A percentile compares a stretch with the other conserved stretches of the same genome.
Evolutionary conservation across 2,797 vertebrate genomes (phyloP).

Genomic region (Pseudochirops corinnae): DNA sequence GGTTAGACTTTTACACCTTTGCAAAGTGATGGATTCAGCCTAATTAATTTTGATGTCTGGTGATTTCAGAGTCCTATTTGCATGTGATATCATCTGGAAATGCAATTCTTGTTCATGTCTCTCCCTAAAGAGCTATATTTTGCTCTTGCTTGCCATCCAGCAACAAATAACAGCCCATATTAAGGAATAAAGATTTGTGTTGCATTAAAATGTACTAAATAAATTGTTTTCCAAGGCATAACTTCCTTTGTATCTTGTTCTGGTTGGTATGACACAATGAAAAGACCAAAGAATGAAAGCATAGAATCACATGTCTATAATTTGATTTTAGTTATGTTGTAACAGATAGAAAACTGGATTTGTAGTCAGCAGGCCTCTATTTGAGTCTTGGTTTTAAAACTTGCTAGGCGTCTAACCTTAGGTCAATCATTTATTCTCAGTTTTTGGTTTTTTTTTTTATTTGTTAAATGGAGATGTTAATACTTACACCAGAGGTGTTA

Average conservation of each 20-base stretch:
- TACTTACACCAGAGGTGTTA: background rate
- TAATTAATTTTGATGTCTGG: constrained; percentile 78
- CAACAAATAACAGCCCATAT: constrained; percentile 72
- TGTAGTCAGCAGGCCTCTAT: background rate
- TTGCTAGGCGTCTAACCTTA: background rate
- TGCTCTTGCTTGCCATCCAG: constrained; percentile 53
- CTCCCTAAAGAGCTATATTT: constrained; percentile 69
- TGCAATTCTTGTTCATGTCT: constrained; percentile 73
- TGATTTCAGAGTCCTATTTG: constrained; percentile 69
- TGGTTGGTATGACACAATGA: constrained; percentile 74
- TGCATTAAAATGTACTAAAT: constrained; percentile 74
- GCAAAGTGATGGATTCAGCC: constrained; percentile 70
- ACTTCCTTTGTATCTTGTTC: constrained; percentile 73
- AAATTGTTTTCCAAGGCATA: constrained; percentile 80
- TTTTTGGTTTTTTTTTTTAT: background rate
- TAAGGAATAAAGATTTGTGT: constrained; percentile 75
- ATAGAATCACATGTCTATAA: background rate
- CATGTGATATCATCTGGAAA: constrained; percentile 79
- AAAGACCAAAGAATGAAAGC: constrained; percentile 70
- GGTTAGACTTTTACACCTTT: constrained; percentile 64
- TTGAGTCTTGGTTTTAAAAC: background rate
- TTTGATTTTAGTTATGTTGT: background rate
- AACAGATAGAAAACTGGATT: background rate
- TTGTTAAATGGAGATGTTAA: background rate
- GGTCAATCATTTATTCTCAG: background rate